Conservation (phyloP, 2,797 vertebrate species). For the Crypturellus tataupa region DNA sequence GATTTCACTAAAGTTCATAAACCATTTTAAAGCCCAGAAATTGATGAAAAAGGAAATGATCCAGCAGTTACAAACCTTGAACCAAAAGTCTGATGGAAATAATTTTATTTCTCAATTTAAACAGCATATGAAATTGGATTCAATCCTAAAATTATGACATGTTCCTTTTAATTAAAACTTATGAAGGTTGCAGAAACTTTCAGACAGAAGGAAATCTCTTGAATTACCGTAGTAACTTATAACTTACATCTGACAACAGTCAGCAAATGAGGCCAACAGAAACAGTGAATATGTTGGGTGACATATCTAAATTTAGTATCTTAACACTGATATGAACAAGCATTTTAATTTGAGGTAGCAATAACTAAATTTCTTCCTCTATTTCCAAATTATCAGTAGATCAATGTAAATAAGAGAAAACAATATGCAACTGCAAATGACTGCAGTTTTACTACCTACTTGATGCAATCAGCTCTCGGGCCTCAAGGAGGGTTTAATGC, state of each 20-base stretch:
- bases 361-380: not conserved
- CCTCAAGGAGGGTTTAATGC: not conserved
- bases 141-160: constrained; percentile 59
- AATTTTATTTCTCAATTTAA: constrained; percentile 73
- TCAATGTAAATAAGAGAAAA: not conserved
- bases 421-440: not conserved
- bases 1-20: constrained; percentile 71
- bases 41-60: constrained; percentile 70
- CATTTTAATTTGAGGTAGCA: not conserved
- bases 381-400: not conserved
- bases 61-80: constrained; percentile 61
- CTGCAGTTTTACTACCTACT: not conserved
- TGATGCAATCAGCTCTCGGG: not conserved
- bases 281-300: not conserved
- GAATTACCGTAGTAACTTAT: not conserved
- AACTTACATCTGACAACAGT: not conserved
- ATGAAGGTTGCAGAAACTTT: constrained; percentile 26
- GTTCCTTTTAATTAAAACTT: constrained; percentile 71
- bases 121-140: constrained; percentile 59
- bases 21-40: constrained; percentile 66
- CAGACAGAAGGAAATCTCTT: not conserved
- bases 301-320: not conserved
- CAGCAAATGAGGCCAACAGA: not conserved
- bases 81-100: constrained; percentile 66
- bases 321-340: not conserved